phyloP scores from a whole-genome alignment of 2,797 vertebrate genomes.

The Macroramphosus scolopax region DNA sequence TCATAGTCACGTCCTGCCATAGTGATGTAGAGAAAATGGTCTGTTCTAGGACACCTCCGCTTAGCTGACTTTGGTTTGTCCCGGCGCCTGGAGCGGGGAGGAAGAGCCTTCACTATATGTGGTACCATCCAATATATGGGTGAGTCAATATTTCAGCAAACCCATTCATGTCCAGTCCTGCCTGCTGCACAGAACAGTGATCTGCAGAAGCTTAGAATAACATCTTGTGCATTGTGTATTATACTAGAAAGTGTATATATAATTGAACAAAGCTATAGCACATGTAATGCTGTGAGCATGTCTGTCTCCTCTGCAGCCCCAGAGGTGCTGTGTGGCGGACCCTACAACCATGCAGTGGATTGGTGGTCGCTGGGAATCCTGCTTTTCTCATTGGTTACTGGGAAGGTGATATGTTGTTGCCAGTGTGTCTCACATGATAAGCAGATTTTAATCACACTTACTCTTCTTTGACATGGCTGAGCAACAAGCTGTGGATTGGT shows the following conservation, averaged over 20 bases:
- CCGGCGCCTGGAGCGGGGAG: slow-evolving; percentile 79
- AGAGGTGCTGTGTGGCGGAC: slow-evolving; percentile 91
- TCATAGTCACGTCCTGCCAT: background rate
- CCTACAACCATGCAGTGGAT: slow-evolving; percentile 90
- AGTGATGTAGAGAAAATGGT: slow-evolving; percentile 35
- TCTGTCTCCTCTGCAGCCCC: slow-evolving; percentile 80
- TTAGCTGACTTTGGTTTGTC: slow-evolving; percentile 90
- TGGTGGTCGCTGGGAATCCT: slow-evolving; percentile 97
- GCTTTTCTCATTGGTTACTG: slow-evolving; percentile 87
- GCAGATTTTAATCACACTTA: background rate
- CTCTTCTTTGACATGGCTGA: too few species aligned
- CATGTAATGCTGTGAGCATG: slow-evolving; percentile 2
- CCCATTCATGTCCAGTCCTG: background rate
- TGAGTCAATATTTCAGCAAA: slow-evolving; percentile 63
- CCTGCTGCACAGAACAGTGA: too few species aligned
- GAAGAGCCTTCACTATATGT: slow-evolving; percentile 86
- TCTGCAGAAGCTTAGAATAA: slow-evolving; percentile 7
- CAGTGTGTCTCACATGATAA: slow-evolving; percentile 3
- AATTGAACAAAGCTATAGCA: background rate
- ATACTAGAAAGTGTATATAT: background rate
- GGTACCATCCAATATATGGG: slow-evolving; percentile 95
- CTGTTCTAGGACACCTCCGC: slow-evolving; percentile 84
- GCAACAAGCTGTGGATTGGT: too few species aligned
- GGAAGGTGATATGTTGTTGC: slow-evolving; percentile 82
- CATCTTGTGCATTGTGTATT: background rate